phyloP scores from a whole-genome alignment of 1,140 invertebrate genomes.

The Euura lappo region DNA sequence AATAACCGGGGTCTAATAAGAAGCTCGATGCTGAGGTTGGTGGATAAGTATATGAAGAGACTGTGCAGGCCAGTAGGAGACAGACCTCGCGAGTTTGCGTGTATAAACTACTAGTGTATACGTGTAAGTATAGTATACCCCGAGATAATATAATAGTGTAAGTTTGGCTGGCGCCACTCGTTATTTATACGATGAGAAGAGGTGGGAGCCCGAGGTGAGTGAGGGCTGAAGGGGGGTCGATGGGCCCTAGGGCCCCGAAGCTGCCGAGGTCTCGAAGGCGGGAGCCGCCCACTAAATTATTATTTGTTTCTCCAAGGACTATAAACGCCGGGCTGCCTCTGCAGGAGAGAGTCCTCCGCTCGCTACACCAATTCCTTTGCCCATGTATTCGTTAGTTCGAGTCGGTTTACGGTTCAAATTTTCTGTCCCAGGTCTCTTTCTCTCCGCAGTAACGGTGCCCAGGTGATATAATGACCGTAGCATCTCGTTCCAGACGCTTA shows the following conservation, averaged over 20 bases:
- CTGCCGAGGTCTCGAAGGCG: constrained; percentile 25
- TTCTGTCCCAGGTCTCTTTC: background rate
- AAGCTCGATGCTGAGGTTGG: too few species aligned
- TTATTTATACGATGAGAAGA: constrained; percentile 45
- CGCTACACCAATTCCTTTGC: background rate
- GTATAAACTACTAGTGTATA: too few species aligned
- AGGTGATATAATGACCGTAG: background rate
- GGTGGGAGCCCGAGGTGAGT: constrained; percentile 13
- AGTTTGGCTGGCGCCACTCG: constrained; percentile 54
- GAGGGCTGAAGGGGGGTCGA: constrained; percentile 17
- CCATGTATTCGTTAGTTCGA: background rate
- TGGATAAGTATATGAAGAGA: too few species aligned
- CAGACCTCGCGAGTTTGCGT: too few species aligned
- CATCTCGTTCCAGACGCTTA: background rate
- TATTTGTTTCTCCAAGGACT: constrained; percentile 52
- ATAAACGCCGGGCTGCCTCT: constrained; percentile 39
- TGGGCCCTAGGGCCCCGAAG: constrained; percentile 13
- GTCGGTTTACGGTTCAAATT: background rate
- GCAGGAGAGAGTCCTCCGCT: background rate
- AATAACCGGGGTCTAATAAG: background rate
- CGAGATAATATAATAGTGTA: constrained; percentile 43
- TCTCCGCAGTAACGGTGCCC: background rate
- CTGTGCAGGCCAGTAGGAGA: too few species aligned
- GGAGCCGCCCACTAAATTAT: constrained; percentile 54
- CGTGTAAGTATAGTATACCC: too few species aligned